Evolutionary conservation across 2,888 invertebrate genomes (phyloP).

Genomic region (Auanema sp.): DNA sequence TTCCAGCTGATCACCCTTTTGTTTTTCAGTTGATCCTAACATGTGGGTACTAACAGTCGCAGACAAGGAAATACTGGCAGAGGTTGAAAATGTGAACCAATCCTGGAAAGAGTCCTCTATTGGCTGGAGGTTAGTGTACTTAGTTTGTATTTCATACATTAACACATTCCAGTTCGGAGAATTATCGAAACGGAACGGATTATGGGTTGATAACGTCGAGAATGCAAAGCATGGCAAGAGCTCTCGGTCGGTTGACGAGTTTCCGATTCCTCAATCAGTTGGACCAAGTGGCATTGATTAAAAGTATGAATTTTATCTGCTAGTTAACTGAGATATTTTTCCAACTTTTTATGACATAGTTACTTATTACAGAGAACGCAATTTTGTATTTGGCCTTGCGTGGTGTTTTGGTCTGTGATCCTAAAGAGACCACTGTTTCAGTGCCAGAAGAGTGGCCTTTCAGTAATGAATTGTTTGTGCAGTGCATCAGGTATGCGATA

Average conservation of each 20-base stretch:
- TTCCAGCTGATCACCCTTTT: neutral
- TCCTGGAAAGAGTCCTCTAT: slow-evolving; percentile 8
- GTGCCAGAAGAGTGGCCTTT: too few relatives aligned
- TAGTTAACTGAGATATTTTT: too few relatives aligned
- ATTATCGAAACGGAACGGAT: neutral
- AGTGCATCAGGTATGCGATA: too few relatives aligned
- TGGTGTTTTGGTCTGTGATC: too few relatives aligned
- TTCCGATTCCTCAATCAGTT: slow-evolving; percentile 1
- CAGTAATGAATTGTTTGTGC: too few relatives aligned
- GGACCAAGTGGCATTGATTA: slow-evolving; percentile 6
- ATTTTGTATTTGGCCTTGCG: too few relatives aligned
- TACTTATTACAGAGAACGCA: too few relatives aligned
- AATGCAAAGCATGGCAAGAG: slow-evolving; percentile 4
- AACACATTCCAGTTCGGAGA: neutral
- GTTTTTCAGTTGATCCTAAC: slow-evolving; percentile 10
- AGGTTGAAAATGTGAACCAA: slow-evolving; percentile 7
- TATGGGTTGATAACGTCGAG: slow-evolving; percentile 5
- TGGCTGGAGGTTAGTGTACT: neutral
- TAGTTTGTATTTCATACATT: neutral
- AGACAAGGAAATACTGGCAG: slow-evolving; percentile 11
- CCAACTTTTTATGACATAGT: too few relatives aligned
- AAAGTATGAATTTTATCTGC: neutral
- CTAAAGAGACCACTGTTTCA: too few relatives aligned
- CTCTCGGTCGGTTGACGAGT: neutral
- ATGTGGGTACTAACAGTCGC: slow-evolving; percentile 12